Percentiles rank a stretch among this genome's conserved stretches.
phyloP scores from a whole-genome alignment of 2,888 invertebrate genomes.

The Pristionchus japonicus region DNA sequence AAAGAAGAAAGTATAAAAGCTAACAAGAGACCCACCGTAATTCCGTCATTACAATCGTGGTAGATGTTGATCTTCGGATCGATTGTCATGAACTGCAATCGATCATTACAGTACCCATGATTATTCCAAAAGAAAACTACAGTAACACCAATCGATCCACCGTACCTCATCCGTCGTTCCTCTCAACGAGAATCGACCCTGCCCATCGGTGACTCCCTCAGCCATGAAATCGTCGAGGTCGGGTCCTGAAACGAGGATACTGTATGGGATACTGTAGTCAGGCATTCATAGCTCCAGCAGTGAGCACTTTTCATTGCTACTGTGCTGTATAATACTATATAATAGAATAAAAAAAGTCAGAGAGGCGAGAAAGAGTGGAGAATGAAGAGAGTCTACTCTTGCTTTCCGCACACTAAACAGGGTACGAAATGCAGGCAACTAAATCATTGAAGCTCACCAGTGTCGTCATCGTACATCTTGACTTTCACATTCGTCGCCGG shows the following conservation, averaged over 20 bases:
- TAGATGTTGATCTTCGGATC: slow-evolving; percentile 54
- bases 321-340: too few relatives aligned
- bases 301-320: too few relatives aligned
- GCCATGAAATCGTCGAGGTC: slow-evolving; percentile 33
- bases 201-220: background rate
- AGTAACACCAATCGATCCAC: too few relatives aligned
- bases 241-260: background rate
- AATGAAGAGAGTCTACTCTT: background rate
- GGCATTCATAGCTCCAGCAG: too few relatives aligned
- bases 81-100: slow-evolving; percentile 48
- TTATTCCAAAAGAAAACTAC: background rate
- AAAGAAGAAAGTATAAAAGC: background rate
- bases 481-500: background rate
- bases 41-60: slow-evolving; percentile 50
- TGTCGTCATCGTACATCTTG: slow-evolving; percentile 18
- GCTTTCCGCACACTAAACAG: too few relatives aligned
- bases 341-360: background rate
- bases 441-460: background rate
- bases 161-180: slow-evolving; percentile 32
- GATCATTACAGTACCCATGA: too few relatives aligned
- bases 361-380: background rate
- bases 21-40: slow-evolving; percentile 23
- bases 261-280: background rate
- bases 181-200: background rate
- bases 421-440: background rate